These are phyloP conservation scores for Thyatira batis DNA, from an alignment of 2,888 invertebrate genomes.

Conservation along the genomic window DNA sequence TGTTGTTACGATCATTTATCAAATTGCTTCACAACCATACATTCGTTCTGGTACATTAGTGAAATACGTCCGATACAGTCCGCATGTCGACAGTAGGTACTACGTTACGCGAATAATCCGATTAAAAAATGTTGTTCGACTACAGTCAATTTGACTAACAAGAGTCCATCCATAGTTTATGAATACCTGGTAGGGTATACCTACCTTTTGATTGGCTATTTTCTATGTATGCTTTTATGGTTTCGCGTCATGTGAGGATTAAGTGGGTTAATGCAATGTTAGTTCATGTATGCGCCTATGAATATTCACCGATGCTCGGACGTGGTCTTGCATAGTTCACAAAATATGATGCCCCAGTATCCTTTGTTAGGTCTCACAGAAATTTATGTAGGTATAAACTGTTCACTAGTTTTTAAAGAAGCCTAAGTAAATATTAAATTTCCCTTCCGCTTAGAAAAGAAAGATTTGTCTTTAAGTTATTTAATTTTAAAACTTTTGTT, in stretches of 20 bases:
- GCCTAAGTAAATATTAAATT: too few species aligned
- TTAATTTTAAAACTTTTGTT: background rate
- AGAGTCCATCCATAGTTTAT: background rate
- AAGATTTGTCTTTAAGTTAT: too few species aligned
- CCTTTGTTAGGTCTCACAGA: conserved; percentile 2
- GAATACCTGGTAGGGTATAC: background rate
- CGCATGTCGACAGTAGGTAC: conserved; percentile 9
- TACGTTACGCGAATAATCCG: conserved; percentile 10
- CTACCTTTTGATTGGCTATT: conserved; percentile 11
- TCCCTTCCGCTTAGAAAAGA: too few species aligned
- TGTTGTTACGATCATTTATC: conserved; percentile 17
- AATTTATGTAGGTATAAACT: background rate
- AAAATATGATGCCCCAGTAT: conserved; percentile 23
- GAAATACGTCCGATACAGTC: conserved; percentile 13
- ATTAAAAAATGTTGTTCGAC: conserved; percentile 15
- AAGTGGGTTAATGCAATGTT: conserved; percentile 20
- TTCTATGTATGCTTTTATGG: conserved; percentile 5
- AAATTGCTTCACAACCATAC: conserved; percentile 15
- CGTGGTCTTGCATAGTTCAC: conserved; percentile 44
- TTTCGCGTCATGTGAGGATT: conserved; percentile 17
- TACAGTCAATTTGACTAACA: conserved; percentile 16
- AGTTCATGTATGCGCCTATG: conserved; percentile 30
- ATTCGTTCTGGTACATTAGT: conserved; percentile 23
- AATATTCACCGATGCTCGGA: conserved; percentile 39
- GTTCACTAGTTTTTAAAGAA: background rate